These are phyloP conservation scores for Dasypogon diadema DNA, from an alignment of 2,888 invertebrate species.

Conservation along the genomic window DNA sequence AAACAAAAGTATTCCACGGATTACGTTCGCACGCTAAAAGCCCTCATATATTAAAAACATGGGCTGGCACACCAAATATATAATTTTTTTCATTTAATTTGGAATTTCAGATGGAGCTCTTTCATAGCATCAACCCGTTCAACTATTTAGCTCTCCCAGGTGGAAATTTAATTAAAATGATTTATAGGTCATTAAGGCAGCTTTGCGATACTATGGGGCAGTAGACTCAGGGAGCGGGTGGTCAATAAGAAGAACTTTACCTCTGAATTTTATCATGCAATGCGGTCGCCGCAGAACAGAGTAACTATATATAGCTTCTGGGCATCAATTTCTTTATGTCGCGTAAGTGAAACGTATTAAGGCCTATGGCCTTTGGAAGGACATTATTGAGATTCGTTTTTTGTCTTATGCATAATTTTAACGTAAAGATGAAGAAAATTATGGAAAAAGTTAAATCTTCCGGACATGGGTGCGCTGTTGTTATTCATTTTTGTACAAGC, in stretches of 20 bases:
- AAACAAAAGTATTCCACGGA: background rate
- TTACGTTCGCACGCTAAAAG: background rate
- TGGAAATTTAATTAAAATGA: constrained; percentile 14
- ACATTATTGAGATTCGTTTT: too few relatives aligned
- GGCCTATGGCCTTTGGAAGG: too few relatives aligned
- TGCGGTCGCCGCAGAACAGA: too few relatives aligned
- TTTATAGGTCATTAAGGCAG: background rate
- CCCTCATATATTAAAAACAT: background rate
- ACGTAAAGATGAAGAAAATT: too few relatives aligned
- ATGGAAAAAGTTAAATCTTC: too few relatives aligned
- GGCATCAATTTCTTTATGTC: too few relatives aligned
- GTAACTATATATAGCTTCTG: too few relatives aligned
- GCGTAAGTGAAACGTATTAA: too few relatives aligned
- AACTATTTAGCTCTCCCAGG: background rate
- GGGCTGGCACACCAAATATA: background rate
- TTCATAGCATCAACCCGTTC: background rate
- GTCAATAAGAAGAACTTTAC: background rate
- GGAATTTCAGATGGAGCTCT: background rate
- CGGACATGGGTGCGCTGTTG: too few relatives aligned
- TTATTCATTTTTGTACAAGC: too few relatives aligned
- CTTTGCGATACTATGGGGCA: background rate
- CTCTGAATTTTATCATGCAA: too few relatives aligned
- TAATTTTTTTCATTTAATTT: background rate
- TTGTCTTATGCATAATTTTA: too few relatives aligned
- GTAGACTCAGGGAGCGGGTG: background rate